phyloP scores from a whole-genome alignment of 2,888 invertebrate genomes.

The Theristus sp. region DNA sequence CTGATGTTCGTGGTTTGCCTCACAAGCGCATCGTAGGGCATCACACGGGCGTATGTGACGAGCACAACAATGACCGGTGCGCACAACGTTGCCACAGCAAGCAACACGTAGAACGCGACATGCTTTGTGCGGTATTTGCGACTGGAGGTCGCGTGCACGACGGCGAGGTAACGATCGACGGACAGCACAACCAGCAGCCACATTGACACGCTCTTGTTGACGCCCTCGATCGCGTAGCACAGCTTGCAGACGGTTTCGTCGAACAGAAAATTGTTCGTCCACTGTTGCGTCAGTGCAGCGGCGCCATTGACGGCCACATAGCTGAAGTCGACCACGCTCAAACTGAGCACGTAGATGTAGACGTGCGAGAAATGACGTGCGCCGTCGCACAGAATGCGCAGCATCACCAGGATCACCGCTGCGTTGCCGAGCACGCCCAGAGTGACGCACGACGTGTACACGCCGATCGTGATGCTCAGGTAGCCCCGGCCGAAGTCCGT shows the following conservation, averaged over 20 bases:
- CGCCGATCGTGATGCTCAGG: neutral
- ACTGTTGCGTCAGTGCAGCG: neutral
- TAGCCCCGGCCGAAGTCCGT: no score
- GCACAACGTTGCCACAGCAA: no score
- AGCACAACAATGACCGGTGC: no score
- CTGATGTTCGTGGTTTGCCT: no score
- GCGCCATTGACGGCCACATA: neutral
- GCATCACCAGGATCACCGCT: constrained; percentile 1
- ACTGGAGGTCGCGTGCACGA: constrained; percentile 3
- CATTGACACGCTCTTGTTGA: constrained; percentile 8
- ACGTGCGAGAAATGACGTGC: constrained; percentile 2
- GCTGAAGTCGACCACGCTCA: constrained; percentile 4
- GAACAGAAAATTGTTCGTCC: constrained; percentile 1
- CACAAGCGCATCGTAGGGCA: no score
- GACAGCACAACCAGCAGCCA: constrained; percentile 7
- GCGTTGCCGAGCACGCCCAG: constrained; percentile 5
- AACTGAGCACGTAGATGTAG: constrained; percentile 7
- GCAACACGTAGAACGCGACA: no score
- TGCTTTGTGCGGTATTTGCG: neutral
- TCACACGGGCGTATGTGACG: no score
- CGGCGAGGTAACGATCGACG: constrained; percentile 9
- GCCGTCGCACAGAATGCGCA: neutral
- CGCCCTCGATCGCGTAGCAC: constrained; percentile 1
- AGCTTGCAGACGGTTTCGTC: constrained; percentile 5
- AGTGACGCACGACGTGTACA: neutral